These are phyloP conservation scores for Aurelia sp. DNA, from an alignment of 30 jellyfish, hydroid and myxozoan genomes.

Conservation along the genomic window DNA sequence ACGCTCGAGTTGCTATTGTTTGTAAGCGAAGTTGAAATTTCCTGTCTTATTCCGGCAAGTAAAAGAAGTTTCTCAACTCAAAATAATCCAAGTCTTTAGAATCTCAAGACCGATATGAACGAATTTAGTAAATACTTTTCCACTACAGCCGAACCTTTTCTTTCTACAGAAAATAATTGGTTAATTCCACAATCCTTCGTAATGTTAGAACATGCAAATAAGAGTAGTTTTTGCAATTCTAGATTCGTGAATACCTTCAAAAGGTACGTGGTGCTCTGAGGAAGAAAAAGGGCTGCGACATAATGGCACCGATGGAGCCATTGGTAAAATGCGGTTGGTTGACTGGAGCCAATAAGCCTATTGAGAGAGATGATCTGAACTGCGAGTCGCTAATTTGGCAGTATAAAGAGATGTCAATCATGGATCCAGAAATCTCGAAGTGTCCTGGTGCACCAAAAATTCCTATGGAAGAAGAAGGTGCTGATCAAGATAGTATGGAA, in stretches of 20 bases:
- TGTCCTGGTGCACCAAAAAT: not conserved
- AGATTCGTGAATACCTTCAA: not conserved
- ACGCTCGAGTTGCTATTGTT: too few relatives aligned
- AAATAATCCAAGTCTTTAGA: too few relatives aligned
- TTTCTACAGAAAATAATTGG: too few relatives aligned
- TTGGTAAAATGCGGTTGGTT: not conserved
- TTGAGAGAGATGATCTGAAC: not conserved
- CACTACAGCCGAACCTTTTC: too few relatives aligned
- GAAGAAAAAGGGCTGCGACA: not conserved
- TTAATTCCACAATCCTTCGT: too few relatives aligned
- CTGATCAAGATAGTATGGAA: not conserved
- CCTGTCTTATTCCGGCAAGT: too few relatives aligned
- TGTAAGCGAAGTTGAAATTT: too few relatives aligned
- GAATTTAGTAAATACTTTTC: too few relatives aligned
- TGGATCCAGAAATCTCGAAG: not conserved
- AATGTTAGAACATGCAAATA: too few relatives aligned
- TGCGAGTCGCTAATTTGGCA: slow-evolving; percentile 1
- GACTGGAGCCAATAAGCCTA: not conserved
- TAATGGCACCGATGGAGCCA: slow-evolving; percentile 2
- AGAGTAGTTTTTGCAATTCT: not conserved
- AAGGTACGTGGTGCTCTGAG: not conserved
- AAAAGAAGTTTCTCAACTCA: too few relatives aligned
- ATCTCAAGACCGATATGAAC: too few relatives aligned
- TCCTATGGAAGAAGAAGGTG: not conserved
- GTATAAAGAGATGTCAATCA: not conserved